Evolutionary conservation across 2,888 invertebrate genomes (phyloP).

Genomic region (Drosophila stalkeri): DNA sequence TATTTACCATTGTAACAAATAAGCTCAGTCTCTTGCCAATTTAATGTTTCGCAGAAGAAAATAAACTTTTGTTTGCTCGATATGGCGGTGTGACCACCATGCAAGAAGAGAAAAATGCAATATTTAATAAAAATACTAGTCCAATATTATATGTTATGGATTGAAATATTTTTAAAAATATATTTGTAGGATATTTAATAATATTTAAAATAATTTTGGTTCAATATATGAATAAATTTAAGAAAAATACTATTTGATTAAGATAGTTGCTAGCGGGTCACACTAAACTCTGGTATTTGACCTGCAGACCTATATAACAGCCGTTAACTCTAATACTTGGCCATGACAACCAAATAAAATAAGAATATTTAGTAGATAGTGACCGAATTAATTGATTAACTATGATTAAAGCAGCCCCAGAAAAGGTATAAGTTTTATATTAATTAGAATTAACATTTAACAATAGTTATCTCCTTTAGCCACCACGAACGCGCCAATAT

Average conservation of each 20-base stretch:
- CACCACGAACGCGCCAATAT: conserved; percentile 75
- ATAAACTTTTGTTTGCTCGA: conserved; percentile 63
- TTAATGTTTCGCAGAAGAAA: conserved; percentile 6
- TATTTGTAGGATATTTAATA: neutral
- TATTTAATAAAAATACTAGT: conserved; percentile 5
- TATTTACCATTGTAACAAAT: conserved; percentile 47
- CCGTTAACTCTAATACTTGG: conserved; percentile 19
- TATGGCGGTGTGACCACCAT: conserved; percentile 35
- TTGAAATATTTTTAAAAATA: neutral
- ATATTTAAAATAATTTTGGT: neutral
- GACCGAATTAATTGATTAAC: conserved; percentile 4
- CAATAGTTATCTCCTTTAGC: conserved; percentile 22
- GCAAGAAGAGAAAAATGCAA: neutral
- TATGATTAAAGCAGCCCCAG: conserved; percentile 51
- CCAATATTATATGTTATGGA: neutral
- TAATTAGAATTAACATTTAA: neutral
- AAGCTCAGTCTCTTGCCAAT: neutral
- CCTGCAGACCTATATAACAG: conserved; percentile 51
- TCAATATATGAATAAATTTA: neutral
- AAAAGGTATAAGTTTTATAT: conserved; percentile 39
- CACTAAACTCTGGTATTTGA: conserved; percentile 13
- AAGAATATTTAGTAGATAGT: neutral
- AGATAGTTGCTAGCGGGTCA: neutral
- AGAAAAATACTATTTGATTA: neutral
- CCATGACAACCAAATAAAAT: conserved; percentile 35